Conservation (phyloP, 2,797 vertebrate genomes). For the Anguilla marmorata region DNA sequence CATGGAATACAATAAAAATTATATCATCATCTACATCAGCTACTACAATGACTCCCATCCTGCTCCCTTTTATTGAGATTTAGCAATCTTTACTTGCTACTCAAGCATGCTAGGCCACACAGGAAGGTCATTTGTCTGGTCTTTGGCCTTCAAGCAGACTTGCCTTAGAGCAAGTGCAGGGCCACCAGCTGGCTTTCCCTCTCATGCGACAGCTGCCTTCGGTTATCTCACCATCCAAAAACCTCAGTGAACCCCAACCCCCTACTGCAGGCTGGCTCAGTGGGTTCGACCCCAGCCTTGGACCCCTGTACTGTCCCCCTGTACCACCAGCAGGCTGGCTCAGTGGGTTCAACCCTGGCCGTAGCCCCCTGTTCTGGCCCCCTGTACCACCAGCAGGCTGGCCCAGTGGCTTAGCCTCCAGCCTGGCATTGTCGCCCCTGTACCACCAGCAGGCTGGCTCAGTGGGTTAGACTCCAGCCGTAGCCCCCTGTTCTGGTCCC, state of each 20-base stretch:
- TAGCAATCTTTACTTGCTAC: background rate
- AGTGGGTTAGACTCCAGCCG: background rate
- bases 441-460: too few relatives aligned
- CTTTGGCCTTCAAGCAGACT: slow-evolving; percentile 9
- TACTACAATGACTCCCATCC: background rate
- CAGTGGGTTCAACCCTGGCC: too few relatives aligned
- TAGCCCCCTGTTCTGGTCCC: too few relatives aligned
- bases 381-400: background rate
- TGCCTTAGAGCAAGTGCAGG: slow-evolving; percentile 13
- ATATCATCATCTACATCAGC: background rate
- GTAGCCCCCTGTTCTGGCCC: too few relatives aligned
- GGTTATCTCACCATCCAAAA: background rate
- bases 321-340: too few relatives aligned
- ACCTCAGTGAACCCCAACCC: slow-evolving; percentile 2
- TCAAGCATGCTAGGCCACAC: background rate
- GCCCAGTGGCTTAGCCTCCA: background rate
- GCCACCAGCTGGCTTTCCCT: slow-evolving; percentile 26
- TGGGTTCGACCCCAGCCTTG: too few relatives aligned
- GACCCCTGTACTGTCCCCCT: too few relatives aligned
- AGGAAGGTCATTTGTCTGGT: background rate
- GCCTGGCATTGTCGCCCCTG: background rate
- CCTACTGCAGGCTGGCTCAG: background rate
- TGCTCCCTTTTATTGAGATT: slow-evolving; percentile 14
- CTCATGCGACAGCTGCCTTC: background rate
- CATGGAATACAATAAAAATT: slow-evolving; percentile 2